Evolutionary conservation across 2,797 vertebrate genomes (phyloP), one percentile per base, ranked within the genome.

Genomic region (Scolopax rusticola): DNA sequence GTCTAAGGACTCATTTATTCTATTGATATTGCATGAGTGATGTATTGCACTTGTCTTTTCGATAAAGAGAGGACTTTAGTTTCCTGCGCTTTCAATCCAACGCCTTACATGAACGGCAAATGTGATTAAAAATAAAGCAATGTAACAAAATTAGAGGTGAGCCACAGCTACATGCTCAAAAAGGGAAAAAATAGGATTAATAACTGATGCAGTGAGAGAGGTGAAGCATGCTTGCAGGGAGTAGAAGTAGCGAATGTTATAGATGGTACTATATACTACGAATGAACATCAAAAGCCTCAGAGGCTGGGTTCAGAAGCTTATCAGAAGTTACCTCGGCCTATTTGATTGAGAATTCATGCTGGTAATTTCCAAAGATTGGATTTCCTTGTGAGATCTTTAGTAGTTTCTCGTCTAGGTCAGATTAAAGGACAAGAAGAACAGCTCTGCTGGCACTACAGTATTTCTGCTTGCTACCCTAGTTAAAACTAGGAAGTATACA

Each of bases 331-430:
- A 96, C 71, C 86, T 91, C 18, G 0, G 76, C 69, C 84, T 96
- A 85, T 95, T 93, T 97, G 81, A 95, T 89, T 95, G 68, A 81
- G 96, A 96, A 95, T 97, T 96, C 93, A 95, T 92, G 84, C 88
- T 97, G 81, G 41, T 95, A 83, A 97, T 95, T 96, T 96, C 94
- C 94, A 92, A 95, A 97, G 92, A 96, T 78, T 94, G 71, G 61
- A 83, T 95, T 96, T 95, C 59, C 86, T 96, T 97, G 71, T 85
- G 86, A 94, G 90, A 93, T 93, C 91, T 95, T 95, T 32, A 92
- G 90, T 92, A 91, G 78, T 91, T 96, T 94, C 78, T 92, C 2
- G 0, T 89, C 78, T 96, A 82, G 90, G 90, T 94, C 96, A 94
- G 78, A 94, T 95, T 96, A 95, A 95, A 95, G 91, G 65, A 81